phyloP scores from a whole-genome alignment of 2,888 invertebrate genomes.

The Dynastes grantii region DNA sequence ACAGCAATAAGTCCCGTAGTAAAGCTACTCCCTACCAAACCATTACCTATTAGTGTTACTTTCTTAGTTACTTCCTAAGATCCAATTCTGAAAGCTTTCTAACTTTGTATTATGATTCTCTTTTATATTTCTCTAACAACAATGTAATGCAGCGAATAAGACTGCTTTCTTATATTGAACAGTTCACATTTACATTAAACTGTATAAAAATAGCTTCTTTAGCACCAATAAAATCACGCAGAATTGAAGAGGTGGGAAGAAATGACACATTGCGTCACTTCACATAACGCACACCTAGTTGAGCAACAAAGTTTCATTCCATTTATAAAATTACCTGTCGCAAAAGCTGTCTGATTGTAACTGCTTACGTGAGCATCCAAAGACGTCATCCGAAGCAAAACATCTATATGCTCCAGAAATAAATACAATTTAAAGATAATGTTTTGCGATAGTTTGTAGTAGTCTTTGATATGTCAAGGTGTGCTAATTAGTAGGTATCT shows the following conservation, averaged over 20 bases:
- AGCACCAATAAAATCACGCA: background rate
- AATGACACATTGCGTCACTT: background rate
- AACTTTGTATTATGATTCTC: no score
- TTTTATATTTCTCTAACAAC: no score
- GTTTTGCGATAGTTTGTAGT: background rate
- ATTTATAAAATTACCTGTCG: slow-evolving; percentile 7
- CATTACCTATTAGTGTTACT: no score
- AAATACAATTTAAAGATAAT: background rate
- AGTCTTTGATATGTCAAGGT: background rate
- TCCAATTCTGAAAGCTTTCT: no score
- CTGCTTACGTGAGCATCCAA: background rate
- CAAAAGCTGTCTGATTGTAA: background rate
- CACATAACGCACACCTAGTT: background rate
- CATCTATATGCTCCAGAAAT: background rate
- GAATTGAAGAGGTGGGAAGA: background rate
- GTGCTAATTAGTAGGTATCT: no score
- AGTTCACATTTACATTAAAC: no score
- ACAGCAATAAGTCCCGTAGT: no score
- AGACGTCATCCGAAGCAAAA: background rate
- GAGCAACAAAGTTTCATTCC: background rate
- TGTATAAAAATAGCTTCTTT: background rate
- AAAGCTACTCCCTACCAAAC: no score
- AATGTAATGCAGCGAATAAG: no score
- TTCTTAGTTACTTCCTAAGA: no score
- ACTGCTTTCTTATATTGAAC: no score